Evolutionary conservation across 2,113 vertebrate genomes (phyloP).

Genomic region (Hylia prasina): DNA sequence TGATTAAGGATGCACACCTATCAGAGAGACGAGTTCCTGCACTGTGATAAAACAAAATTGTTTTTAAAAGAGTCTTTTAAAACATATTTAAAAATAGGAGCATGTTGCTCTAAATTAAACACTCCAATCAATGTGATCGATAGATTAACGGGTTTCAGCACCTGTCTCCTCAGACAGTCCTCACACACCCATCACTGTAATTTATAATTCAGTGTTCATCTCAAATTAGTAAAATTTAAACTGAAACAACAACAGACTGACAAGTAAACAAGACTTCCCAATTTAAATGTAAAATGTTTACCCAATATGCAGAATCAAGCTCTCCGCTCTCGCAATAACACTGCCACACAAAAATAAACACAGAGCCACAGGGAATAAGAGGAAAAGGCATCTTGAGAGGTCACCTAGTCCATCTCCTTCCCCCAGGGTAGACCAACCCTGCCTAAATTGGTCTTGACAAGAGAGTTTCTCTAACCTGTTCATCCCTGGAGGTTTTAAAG

Average conservation of each 20-base stretch:
- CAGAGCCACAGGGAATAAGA: neutral
- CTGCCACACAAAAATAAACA: fast-evolving
- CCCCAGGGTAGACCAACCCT: neutral
- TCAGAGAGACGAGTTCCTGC: neutral
- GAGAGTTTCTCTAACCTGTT: conserved; percentile 20
- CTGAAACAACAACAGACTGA: neutral
- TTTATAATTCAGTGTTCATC: neutral
- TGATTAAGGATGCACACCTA: neutral
- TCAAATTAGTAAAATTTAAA: neutral
- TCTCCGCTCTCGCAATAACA: neutral
- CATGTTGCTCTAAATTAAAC: neutral
- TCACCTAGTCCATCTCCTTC: conserved; percentile 36
- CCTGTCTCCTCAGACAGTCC: neutral
- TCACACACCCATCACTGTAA: neutral
- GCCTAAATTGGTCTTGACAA: neutral
- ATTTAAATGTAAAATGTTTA: neutral
- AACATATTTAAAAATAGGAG: neutral
- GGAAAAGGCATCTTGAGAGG: neutral
- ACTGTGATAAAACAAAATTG: neutral
- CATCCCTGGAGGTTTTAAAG: conserved; percentile 9
- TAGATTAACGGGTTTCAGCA: neutral
- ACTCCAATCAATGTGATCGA: neutral
- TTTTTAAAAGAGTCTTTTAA: neutral
- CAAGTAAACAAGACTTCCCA: neutral
- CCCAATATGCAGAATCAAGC: neutral